A percentile compares a stretch with the other conserved stretches of the same genome.
Conservation (phyloP, 2,797 vertebrate genomes). For the Cichlasoma orientale region DNA sequence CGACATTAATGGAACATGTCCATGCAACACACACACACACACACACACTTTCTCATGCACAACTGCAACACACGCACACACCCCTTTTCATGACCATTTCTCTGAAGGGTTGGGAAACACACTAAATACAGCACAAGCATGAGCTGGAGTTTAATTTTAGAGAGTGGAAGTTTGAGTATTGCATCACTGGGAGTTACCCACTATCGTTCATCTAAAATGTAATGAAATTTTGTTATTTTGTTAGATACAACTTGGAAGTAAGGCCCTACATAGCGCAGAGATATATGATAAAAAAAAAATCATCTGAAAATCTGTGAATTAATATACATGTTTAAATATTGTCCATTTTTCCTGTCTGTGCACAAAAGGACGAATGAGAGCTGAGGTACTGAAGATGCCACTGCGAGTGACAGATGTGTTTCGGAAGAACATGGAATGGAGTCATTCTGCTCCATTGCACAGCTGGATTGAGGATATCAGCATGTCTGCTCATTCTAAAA, state of each 20-base stretch:
- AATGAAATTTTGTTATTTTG: background rate
- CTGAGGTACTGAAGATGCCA: slow-evolving; percentile 34
- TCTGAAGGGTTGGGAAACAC: background rate
- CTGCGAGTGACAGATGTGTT: background rate
- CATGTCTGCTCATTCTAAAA: background rate
- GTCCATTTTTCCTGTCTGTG: background rate
- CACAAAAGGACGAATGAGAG: background rate
- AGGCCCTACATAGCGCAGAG: background rate
- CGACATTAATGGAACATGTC: slow-evolving; percentile 20
- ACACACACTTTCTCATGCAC: background rate
- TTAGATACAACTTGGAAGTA: background rate
- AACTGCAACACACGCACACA: slow-evolving; percentile 6
- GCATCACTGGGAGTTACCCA: slow-evolving; percentile 13
- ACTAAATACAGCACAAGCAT: slow-evolving; percentile 13
- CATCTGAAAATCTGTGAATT: background rate
- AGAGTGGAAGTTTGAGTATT: slow-evolving; percentile 12
- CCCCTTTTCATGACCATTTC: background rate
- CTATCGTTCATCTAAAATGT: background rate
- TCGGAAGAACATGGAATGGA: slow-evolving; percentile 35
- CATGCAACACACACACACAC: background rate
- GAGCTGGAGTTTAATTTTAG: slow-evolving; percentile 14
- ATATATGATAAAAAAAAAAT: background rate
- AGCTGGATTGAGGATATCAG: background rate
- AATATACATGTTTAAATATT: background rate
- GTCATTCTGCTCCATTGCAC: background rate